A percentile compares a stretch with the other conserved stretches of the same genome.
phyloP scores from a whole-genome alignment of 2,113 vertebrate species.

The Scophthalmus maximus region DNA sequence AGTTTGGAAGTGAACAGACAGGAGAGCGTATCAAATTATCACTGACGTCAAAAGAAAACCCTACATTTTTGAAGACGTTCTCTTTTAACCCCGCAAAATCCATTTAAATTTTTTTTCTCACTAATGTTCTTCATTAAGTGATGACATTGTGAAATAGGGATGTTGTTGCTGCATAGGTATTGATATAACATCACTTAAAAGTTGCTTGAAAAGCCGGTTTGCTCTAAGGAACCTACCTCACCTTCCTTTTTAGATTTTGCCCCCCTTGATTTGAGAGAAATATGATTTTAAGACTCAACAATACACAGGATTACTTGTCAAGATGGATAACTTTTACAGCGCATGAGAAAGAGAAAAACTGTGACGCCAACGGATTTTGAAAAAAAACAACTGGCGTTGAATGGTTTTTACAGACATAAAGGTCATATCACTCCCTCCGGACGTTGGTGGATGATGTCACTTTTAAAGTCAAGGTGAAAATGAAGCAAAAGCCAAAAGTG shows the following conservation, averaged over 20 bases:
- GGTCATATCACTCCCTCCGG: constrained; percentile 53
- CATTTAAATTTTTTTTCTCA: background rate
- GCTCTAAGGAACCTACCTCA: constrained; percentile 17
- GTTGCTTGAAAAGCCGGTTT: constrained; percentile 48
- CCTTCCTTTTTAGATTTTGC: constrained; percentile 15
- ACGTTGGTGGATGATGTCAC: constrained; percentile 59
- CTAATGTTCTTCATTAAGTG: too few relatives aligned
- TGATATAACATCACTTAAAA: constrained; percentile 29
- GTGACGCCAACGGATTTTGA: constrained; percentile 36
- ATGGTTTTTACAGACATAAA: constrained; percentile 62
- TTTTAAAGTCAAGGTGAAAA: constrained; percentile 49
- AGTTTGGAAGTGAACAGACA: constrained; percentile 60
- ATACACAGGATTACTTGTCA: constrained; percentile 48
- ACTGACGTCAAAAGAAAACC: constrained; percentile 47
- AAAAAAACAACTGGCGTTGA: constrained; percentile 31
- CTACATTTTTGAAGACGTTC: constrained; percentile 32
- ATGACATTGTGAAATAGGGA: too few relatives aligned
- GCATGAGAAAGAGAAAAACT: constrained; percentile 43
- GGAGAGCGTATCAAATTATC: constrained; percentile 57
- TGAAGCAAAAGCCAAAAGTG: constrained; percentile 27
- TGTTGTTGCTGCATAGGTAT: background rate
- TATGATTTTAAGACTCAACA: constrained; percentile 35
- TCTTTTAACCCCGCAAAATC: constrained; percentile 23
- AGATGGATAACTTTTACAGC: constrained; percentile 50
- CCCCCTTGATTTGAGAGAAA: constrained; percentile 30